phyloP scores from a whole-genome alignment of 2,797 vertebrate species.

The Lophius americanus region DNA sequence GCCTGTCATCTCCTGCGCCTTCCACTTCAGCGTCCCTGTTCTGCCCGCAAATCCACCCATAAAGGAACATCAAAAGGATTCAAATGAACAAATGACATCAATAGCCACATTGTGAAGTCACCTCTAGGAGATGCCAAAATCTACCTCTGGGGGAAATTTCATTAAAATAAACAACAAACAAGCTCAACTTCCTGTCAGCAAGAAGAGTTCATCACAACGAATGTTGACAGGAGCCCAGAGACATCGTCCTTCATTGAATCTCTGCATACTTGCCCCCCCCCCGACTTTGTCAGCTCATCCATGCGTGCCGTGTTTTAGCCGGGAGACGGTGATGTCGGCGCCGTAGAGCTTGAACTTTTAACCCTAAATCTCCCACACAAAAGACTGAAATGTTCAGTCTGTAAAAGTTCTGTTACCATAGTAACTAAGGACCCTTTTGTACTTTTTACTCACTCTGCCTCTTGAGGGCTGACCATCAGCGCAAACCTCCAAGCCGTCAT shows the following conservation, averaged over 20 bases:
- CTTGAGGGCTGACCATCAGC: conserved; percentile 55
- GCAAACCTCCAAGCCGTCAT: conserved; percentile 35
- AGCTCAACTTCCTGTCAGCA: conserved; percentile 22
- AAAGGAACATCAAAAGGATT: too few relatives aligned
- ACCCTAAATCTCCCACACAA: conserved; percentile 56
- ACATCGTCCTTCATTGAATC: too few relatives aligned
- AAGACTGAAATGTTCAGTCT: conserved; percentile 53
- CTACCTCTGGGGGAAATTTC: too few relatives aligned
- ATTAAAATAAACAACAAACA: conserved; percentile 20
- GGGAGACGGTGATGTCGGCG: conserved; percentile 38
- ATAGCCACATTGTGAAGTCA: too few relatives aligned
- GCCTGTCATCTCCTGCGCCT: too few relatives aligned
- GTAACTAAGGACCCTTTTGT: conserved; percentile 60
- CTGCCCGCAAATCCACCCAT: too few relatives aligned
- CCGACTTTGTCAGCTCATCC: conserved; percentile 4
- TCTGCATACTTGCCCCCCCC: too few relatives aligned
- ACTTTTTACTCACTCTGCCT: conserved; percentile 47
- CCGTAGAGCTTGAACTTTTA: conserved; percentile 37
- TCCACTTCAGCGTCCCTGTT: too few relatives aligned
- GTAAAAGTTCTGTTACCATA: conserved; percentile 64
- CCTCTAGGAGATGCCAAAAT: too few relatives aligned
- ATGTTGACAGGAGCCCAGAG: too few relatives aligned
- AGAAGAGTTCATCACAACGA: not conserved
- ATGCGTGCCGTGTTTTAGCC: conserved; percentile 19
- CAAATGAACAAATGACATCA: too few relatives aligned